Evolutionary conservation across 2,888 invertebrate species (phyloP), one percentile per base, ranked within the genome.

Genomic region (Macropis europaea): DNA sequence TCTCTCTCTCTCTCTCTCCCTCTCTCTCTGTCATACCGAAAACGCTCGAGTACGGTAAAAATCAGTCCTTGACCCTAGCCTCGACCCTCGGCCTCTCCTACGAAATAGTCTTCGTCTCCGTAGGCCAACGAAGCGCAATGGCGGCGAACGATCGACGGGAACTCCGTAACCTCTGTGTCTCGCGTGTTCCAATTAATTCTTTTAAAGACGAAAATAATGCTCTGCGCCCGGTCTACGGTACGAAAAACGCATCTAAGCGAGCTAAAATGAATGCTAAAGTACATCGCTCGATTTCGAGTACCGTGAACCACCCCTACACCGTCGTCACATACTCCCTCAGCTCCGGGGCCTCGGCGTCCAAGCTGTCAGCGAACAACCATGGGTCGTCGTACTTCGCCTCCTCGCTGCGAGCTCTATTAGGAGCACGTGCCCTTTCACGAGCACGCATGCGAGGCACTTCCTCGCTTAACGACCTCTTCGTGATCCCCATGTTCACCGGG

Each of bases 251-350:
- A 59, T 30, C 68, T 67, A 67, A 69, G 67, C 69, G 68, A 59
- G 69, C 66, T 69, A 69, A 54, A 68, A 42, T 63, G n/a, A 67
- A 68, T 68, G 26, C 47, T 17, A 50, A 62, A 71, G 62, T 62
- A 62, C 24, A 48, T 53, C 48, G 48, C 42, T 61, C 40, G 42
- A 45, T 61, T 54, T 61, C 61, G 70, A 69, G 70, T 62, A 69
- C 70, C 62, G 70, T 71, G 62, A 57, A 50, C 11, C 30, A 22
- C 19, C 43, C 57, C 63, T 68, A 89, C 53, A 90, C 90, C 40
- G 90, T 90, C 15, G 90, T 90, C 40, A 90, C 90, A 78, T 90
- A 90, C 73, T 90, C 84, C 48, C 88, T 77, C 47, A 90, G 73
- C 77, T 90, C 90, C 24, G 84, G 56, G 5, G 72, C 73, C 22